Evolutionary conservation across 2,113 vertebrate species (phyloP), one percentile per base, ranked within the genome.

Genomic region (Gopherus flavomarginatus): DNA sequence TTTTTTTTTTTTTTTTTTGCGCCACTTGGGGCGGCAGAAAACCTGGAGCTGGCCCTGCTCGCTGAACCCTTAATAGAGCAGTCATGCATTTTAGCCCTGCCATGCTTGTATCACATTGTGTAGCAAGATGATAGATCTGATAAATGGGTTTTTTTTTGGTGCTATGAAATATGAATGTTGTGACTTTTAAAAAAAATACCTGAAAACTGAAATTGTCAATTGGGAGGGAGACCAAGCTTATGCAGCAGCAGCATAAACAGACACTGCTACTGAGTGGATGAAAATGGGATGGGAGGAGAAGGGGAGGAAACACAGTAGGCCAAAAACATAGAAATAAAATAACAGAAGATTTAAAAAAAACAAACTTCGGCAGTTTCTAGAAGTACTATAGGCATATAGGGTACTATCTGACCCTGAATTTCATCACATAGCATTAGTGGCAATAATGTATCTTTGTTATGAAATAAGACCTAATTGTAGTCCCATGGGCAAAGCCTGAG

Each of bases 401-500:
- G 29, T 72, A n/a, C 62, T 65, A n/a, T 80, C 24, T 50, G 62
- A 83, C 85, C 80, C 9, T 59, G 59, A 38, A 69, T 38, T 49
- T 82, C 42, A 17, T 82, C 86, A 29, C 1, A 35, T 5, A 93
- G 85, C 81, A 88, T 69, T 81, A 84, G 54, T 11, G 87, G 35
- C 50, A 86, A 77, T 19, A 10, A 62, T 10, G 59, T 31, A 86
- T 88, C 12, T 89, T 88, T 57, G 11, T 62, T 86, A 69, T 93
- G 90, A 94, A 88, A 77, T 12, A 52, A 81, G 87, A 89, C 83
- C 85, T 86, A 81, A 96, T 56, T 49, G 62, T 80, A 93, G 85
- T 85, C 56, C 79, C 81, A 75, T 44, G 10, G 24, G 72, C 72
- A 75, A 75, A 44, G 38, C 10, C 22, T 92, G 94, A 94, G 81